A percentile compares a stretch with the other conserved stretches of the same genome.
Evolutionary conservation across 2,888 invertebrate genomes (phyloP).

Genomic region (Drosophila suboccidentalis): DNA sequence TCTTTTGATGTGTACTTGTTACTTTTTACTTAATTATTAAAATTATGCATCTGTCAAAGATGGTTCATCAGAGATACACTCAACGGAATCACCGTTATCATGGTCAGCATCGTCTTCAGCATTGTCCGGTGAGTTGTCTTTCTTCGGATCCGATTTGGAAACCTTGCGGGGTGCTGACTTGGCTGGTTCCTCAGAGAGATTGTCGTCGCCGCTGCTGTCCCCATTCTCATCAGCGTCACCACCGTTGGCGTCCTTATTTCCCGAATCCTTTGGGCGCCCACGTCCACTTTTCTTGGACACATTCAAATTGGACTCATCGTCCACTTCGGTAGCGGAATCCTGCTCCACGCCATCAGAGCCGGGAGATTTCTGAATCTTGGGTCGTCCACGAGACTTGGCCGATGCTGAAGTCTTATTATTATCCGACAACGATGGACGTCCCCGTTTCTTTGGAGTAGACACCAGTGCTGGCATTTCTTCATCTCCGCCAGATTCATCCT

Average conservation of each 20-base stretch:
- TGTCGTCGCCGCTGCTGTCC: conserved; percentile 18
- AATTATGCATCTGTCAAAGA: conserved; percentile 34
- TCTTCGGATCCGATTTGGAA: background rate
- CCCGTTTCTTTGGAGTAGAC: conserved; percentile 64
- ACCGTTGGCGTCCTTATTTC: conserved; percentile 19
- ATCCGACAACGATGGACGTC: conserved; percentile 44
- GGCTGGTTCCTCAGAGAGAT: conserved; percentile 6
- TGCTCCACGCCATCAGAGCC: conserved; percentile 30
- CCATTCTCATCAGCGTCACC: conserved; percentile 34
- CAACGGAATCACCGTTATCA: conserved; percentile 34
- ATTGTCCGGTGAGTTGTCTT: conserved; percentile 2
- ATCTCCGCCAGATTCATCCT: conserved; percentile 14
- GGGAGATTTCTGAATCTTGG: conserved; percentile 35
- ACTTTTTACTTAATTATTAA: conserved; percentile 16
- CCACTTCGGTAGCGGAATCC: conserved; percentile 34
- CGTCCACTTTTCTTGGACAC: conserved; percentile 57
- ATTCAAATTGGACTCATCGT: conserved; percentile 20
- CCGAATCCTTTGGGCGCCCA: conserved; percentile 43
- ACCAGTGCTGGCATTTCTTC: conserved; percentile 21
- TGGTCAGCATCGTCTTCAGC: conserved; percentile 7
- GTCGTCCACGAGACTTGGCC: conserved; percentile 48
- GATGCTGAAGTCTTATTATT: conserved; percentile 1
- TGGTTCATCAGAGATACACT: conserved; percentile 52
- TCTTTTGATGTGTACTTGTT: conserved; percentile 30
- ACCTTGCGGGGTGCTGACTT: conserved; percentile 8